A percentile compares a stretch with the other conserved stretches of the same genome.
Conservation (phyloP, 2,113 vertebrate genomes). For the Campylomormyrus tamandua region DNA sequence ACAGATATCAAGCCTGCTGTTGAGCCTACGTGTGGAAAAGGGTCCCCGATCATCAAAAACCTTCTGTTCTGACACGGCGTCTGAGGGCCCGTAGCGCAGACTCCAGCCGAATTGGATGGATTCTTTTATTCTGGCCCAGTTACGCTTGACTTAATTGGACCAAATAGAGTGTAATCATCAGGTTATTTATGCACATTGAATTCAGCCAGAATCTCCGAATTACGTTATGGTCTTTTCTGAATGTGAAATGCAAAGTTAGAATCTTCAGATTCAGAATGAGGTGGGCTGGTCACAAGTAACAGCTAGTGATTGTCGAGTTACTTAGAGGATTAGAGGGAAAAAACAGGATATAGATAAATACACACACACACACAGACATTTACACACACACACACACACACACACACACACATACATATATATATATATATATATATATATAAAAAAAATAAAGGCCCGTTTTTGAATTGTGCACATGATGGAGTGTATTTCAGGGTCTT, state of each 20-base stretch:
- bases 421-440: too few relatives aligned
- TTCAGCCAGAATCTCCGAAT: background rate
- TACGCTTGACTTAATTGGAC: background rate
- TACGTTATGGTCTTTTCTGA: background rate
- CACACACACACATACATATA: background rate
- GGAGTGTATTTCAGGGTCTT: too few relatives aligned
- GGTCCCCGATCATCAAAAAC: background rate
- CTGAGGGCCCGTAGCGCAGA: background rate
- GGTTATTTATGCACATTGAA: background rate
- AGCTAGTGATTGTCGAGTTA: background rate
- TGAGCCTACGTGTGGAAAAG: background rate
- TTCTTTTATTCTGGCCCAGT: background rate
- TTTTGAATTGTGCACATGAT: too few relatives aligned
- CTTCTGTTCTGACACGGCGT: background rate
- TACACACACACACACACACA: too few relatives aligned
- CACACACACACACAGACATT: too few relatives aligned
- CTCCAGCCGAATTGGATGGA: background rate
- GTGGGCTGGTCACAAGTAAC: background rate
- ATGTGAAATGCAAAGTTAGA: background rate
- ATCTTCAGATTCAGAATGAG: background rate
- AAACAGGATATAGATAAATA: background rate
- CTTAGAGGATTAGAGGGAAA: background rate
- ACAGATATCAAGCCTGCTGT: background rate
- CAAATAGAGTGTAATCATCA: background rate
- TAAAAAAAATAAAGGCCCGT: too few relatives aligned